Percentiles rank a stretch among this genome's conserved stretches.
phyloP scores from a whole-genome alignment of 2,888 invertebrate species.

The Rhogogaster chlorosoma region DNA sequence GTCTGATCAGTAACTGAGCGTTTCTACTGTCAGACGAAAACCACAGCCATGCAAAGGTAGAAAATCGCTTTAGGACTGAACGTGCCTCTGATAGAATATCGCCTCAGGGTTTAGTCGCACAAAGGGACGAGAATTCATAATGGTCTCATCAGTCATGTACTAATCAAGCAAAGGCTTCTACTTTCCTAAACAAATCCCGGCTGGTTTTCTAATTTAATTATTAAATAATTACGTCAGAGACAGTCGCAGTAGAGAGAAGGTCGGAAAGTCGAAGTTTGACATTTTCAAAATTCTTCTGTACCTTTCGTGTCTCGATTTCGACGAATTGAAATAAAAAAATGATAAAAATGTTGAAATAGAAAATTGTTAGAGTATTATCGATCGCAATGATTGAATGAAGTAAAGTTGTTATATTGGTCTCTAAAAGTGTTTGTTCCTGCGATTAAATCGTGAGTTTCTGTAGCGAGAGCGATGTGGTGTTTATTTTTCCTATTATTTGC shows the following conservation, averaged over 20 bases:
- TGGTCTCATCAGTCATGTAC: not conserved
- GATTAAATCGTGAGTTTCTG: constrained; percentile 20
- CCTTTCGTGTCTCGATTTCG: not conserved
- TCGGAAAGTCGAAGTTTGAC: too few relatives aligned
- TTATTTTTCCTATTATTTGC: constrained; percentile 39
- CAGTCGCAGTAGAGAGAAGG: too few relatives aligned
- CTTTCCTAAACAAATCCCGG: not conserved
- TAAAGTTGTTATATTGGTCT: not conserved
- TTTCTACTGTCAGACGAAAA: not conserved
- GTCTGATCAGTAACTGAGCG: constrained; percentile 25
- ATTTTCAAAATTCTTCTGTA: too few relatives aligned
- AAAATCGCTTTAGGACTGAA: not conserved
- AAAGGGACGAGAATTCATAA: not conserved
- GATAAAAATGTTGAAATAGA: too few relatives aligned
- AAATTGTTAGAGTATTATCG: too few relatives aligned
- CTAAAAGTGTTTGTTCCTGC: not conserved
- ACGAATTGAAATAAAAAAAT: too few relatives aligned
- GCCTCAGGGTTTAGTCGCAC: not conserved
- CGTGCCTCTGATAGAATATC: too few relatives aligned
- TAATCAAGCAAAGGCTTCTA: not conserved
- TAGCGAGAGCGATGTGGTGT: not conserved
- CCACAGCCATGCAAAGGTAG: not conserved
- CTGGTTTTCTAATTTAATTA: too few relatives aligned
- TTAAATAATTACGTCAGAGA: too few relatives aligned
- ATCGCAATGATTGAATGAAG: not conserved